Percentiles rank a stretch among this genome's conserved stretches.
These are phyloP conservation scores for Dryas iulia DNA, from an alignment of 1,140 invertebrate species.

Conservation along the genomic window DNA sequence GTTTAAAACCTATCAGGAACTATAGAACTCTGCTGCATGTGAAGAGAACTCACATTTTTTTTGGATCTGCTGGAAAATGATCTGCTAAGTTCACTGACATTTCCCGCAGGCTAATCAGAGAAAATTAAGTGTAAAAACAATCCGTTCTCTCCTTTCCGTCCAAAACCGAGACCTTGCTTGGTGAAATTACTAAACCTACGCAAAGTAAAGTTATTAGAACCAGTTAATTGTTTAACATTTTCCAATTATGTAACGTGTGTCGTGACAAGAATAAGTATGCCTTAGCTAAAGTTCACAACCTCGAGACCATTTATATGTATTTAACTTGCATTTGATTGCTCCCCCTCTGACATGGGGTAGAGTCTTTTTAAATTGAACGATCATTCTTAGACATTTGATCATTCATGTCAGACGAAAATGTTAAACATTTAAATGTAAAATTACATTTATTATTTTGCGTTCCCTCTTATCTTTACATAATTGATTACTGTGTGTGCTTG, in stretches of 20 bases:
- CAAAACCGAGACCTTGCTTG: too few species aligned
- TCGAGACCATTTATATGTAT: background rate
- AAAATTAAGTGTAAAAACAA: too few species aligned
- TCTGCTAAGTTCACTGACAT: too few species aligned
- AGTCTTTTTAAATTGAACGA: background rate
- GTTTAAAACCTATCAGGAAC: too few species aligned
- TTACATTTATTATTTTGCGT: background rate
- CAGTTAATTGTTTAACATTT: background rate
- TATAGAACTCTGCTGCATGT: too few species aligned
- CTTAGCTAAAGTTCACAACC: background rate
- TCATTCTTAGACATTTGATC: background rate
- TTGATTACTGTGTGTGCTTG: too few species aligned
- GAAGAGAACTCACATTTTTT: too few species aligned
- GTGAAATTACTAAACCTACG: too few species aligned
- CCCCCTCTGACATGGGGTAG: background rate
- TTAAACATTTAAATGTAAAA: background rate
- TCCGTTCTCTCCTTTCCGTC: too few species aligned
- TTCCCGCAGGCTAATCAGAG: too few species aligned
- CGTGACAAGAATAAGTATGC: background rate
- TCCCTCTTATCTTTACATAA: too few species aligned
- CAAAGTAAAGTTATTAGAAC: background rate
- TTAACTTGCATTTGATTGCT: conserved; percentile 5
- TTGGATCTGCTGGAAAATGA: too few species aligned
- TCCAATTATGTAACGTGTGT: background rate
- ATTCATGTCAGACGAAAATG: background rate